Evolutionary conservation across 2,888 invertebrate genomes (phyloP).

Genomic region (Rhamnusium bicolor): DNA sequence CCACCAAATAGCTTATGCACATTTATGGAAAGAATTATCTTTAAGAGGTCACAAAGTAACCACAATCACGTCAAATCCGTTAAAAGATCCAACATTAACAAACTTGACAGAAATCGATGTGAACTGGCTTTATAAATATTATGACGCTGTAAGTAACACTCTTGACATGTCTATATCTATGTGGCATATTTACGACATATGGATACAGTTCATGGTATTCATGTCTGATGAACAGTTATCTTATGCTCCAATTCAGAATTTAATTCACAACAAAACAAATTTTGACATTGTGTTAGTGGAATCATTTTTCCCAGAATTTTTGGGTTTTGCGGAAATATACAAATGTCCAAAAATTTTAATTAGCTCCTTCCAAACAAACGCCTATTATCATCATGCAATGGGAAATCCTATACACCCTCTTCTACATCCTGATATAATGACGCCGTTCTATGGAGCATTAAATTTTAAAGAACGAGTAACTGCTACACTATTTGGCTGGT

Average conservation of each 20-base stretch:
- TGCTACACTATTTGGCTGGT: background rate
- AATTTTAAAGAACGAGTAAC: background rate
- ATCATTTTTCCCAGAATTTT: background rate
- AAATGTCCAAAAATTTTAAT: constrained; percentile 11
- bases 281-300: constrained; percentile 16
- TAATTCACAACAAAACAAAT: background rate
- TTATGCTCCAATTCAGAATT: background rate
- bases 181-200: background rate
- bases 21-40: constrained; percentile 13
- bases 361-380: background rate
- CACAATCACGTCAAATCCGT: background rate
- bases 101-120: constrained; percentile 24
- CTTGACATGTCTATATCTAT: background rate
- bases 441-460: background rate
- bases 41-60: constrained; percentile 21
- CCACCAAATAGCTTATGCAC: constrained; percentile 8
- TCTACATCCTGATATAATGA: background rate
- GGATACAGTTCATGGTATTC: background rate
- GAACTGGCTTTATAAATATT: background rate
- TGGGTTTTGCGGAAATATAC: constrained; percentile 15
- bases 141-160: background rate
- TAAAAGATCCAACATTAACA: background rate
- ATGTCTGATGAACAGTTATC: background rate
- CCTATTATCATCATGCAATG: background rate
- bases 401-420: constrained; percentile 5